A percentile compares a stretch with the other conserved stretches of the same genome.
Evolutionary conservation across 2,797 vertebrate species (phyloP).

Genomic region (Myiotriccus ornatus): DNA sequence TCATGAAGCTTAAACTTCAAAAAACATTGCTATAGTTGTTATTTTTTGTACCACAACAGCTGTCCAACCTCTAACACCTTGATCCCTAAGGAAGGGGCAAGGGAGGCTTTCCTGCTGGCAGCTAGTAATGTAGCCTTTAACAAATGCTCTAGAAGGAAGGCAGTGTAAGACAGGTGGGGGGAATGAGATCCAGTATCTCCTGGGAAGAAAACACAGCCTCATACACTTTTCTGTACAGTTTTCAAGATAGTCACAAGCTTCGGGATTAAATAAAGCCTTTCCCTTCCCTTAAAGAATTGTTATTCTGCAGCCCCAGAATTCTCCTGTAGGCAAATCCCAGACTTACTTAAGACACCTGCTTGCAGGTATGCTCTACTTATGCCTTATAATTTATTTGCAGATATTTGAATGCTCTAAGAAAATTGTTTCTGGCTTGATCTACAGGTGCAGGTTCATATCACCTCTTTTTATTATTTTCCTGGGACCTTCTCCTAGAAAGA

Average conservation of each 20-base stretch:
- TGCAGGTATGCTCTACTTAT: background rate
- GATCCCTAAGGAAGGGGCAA: background rate
- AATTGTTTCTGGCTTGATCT: background rate
- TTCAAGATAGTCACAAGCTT: background rate
- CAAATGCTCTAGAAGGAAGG: background rate
- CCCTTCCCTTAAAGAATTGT: background rate
- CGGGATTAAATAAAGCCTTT: background rate
- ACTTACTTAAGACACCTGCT: background rate
- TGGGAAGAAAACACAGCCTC: background rate
- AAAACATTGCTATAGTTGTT: background rate
- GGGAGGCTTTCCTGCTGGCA: background rate
- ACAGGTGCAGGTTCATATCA: background rate
- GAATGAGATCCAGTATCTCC: constrained; percentile 18
- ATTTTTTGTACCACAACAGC: background rate
- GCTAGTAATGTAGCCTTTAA: background rate
- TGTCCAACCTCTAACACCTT: background rate
- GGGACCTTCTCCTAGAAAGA: constrained; percentile 24
- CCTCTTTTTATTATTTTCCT: background rate
- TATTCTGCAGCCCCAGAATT: background rate
- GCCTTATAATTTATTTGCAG: background rate
- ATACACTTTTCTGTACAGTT: background rate
- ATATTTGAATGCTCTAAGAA: background rate
- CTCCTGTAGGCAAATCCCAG: background rate
- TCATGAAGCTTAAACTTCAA: background rate
- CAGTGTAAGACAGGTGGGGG: background rate